phyloP scores from a whole-genome alignment of 1,140 invertebrate genomes.

The Rhopalosiphum maidis region DNA sequence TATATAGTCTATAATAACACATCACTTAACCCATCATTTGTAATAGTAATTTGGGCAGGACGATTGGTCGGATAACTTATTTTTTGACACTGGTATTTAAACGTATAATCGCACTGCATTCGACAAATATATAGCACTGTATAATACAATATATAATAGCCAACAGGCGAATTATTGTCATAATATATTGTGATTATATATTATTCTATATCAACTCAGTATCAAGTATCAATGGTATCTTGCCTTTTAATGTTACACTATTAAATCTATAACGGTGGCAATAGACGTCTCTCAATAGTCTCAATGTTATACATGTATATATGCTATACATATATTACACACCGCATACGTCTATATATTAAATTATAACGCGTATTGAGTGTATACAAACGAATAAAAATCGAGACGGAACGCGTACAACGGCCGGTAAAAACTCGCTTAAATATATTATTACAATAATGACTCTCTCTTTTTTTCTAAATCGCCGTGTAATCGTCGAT shows the following conservation, averaged over 20 bases:
- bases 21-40: neutral
- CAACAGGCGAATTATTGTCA: too few relatives aligned
- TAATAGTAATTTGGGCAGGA: neutral
- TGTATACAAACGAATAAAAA: neutral
- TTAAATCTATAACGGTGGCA: too few relatives aligned
- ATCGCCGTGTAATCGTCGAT: neutral
- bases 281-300: too few relatives aligned
- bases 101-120: neutral
- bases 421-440: neutral
- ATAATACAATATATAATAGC: neutral
- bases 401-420: neutral
- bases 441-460: neutral
- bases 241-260: neutral
- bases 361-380: neutral
- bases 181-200: neutral
- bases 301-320: too few relatives aligned
- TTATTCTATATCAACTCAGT: neutral
- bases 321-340: too few relatives aligned
- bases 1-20: neutral
- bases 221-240: neutral
- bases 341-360: too few relatives aligned
- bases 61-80: neutral
- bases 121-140: neutral
- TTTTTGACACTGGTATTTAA: neutral
- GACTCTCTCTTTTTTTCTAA: neutral